These are phyloP conservation scores for Rhombomys opimus DNA, from an alignment of 2,113 vertebrate genomes.

Conservation along the genomic window DNA sequence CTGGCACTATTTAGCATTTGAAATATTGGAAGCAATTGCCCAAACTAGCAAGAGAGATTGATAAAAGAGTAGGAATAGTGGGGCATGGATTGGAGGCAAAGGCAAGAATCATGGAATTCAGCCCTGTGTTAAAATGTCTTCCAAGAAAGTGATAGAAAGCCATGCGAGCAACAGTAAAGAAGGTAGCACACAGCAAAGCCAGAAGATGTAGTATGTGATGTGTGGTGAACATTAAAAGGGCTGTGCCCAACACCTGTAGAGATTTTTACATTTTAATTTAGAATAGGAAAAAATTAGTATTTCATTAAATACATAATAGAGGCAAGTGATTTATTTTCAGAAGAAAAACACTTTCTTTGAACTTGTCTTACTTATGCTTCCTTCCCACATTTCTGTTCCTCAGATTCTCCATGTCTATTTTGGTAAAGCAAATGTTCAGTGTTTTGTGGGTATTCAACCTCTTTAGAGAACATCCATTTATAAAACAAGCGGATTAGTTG, in stretches of 20 bases:
- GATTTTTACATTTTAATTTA: background rate
- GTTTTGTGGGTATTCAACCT: background rate
- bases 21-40: background rate
- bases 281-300: slow-evolving; percentile 4
- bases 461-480: background rate
- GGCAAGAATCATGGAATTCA: background rate
- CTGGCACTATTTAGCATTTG: background rate
- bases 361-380: background rate
- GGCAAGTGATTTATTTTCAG: background rate
- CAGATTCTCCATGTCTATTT: background rate
- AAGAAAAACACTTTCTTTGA: slow-evolving; percentile 54
- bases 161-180: background rate
- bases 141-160: background rate
- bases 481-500: background rate
- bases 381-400: background rate
- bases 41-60: background rate
- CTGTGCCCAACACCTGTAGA: background rate
- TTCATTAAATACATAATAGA: slow-evolving; percentile 12
- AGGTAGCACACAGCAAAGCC: background rate
- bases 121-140: slow-evolving; percentile 12
- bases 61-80: background rate
- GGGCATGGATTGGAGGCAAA: background rate
- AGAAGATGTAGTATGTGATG: background rate
- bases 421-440: background rate
- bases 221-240: background rate